A percentile compares a stretch with the other conserved stretches of the same genome.
These are phyloP conservation scores for Ophion slaviceki DNA, from an alignment of 2,888 invertebrate genomes.

Conservation along the genomic window DNA sequence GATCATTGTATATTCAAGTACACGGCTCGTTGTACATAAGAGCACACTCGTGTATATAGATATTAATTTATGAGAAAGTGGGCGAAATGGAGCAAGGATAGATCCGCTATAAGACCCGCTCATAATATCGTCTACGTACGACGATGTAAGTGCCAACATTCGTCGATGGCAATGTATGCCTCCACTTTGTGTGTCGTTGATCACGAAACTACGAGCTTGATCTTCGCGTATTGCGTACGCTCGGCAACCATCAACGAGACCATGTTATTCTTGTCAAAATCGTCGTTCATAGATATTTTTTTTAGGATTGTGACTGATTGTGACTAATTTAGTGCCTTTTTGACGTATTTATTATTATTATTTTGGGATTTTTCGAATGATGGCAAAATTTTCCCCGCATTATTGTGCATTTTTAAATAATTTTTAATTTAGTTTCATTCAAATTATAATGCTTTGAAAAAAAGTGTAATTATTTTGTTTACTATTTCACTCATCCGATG, in stretches of 20 bases:
- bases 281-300: background rate
- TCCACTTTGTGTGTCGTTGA: background rate
- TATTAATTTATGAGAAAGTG: constrained; percentile 51
- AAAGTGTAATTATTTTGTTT: too few species aligned
- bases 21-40: background rate
- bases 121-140: background rate
- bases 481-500: too few species aligned
- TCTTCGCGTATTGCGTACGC: background rate
- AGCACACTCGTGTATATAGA: background rate
- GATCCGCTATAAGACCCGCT: constrained; percentile 1
- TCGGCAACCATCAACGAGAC: background rate
- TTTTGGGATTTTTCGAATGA: background rate
- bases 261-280: background rate
- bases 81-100: constrained; percentile 59
- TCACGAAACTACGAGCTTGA: background rate
- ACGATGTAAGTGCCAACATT: background rate
- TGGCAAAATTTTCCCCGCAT: too few species aligned
- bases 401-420: too few species aligned
- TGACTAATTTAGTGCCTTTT: background rate
- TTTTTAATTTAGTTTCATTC: too few species aligned
- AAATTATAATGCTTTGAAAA: too few species aligned
- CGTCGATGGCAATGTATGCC: background rate
- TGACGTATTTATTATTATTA: background rate
- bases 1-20: background rate
- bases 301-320: background rate